A percentile compares a stretch with the other conserved stretches of the same genome.
Conservation (phyloP, 1,140 invertebrate species). For the Eriosoma lanigerum region DNA sequence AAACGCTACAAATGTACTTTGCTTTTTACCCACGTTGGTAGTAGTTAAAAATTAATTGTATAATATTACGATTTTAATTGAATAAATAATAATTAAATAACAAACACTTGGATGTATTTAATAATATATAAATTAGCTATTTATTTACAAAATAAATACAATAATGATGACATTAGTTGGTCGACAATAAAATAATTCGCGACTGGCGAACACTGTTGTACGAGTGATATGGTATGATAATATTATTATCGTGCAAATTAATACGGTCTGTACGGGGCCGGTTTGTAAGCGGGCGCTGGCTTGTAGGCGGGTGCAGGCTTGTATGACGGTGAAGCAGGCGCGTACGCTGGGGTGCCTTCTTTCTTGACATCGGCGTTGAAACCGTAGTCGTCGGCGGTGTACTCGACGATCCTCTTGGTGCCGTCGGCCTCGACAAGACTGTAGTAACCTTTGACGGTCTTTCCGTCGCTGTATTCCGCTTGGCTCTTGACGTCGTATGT, state of each 20-base stretch:
- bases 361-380: constrained; percentile 59
- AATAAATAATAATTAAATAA: too few relatives aligned
- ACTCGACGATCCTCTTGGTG: constrained; percentile 59
- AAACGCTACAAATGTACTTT: too few relatives aligned
- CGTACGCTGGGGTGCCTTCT: constrained; percentile 50
- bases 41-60: too few relatives aligned
- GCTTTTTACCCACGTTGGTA: too few relatives aligned
- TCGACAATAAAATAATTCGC: too few relatives aligned
- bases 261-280: constrained; percentile 11
- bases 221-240: background rate
- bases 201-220: background rate
- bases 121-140: too few relatives aligned
- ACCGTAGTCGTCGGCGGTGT: constrained; percentile 59
- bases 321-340: background rate
- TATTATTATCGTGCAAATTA: background rate
- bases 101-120: too few relatives aligned
- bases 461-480: constrained; percentile 56
- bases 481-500: constrained; percentile 56
- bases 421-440: constrained; percentile 60
- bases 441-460: constrained; percentile 55
- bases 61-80: too few relatives aligned
- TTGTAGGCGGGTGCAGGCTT: constrained; percentile 50
- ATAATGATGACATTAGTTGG: background rate
- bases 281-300: constrained; percentile 46
- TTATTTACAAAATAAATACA: constrained; percentile 17